phyloP scores from a whole-genome alignment of 2,113 vertebrate species.

The Nasalis larvatus region DNA sequence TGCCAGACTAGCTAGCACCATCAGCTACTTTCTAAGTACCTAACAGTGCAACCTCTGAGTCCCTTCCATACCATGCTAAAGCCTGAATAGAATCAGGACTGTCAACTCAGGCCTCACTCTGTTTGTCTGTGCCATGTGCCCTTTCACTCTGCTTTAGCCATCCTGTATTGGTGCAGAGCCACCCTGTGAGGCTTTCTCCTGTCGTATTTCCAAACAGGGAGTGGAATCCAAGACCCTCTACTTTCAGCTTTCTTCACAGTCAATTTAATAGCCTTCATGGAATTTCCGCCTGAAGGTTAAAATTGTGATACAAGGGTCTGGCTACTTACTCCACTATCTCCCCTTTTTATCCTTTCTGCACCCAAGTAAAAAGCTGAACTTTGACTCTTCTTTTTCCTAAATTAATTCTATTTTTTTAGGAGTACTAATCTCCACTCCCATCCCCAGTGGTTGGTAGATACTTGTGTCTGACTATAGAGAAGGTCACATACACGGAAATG shows the following conservation, averaged over 20 bases:
- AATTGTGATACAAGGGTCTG: neutral
- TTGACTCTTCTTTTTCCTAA: neutral
- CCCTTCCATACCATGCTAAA: neutral
- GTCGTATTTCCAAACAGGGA: neutral
- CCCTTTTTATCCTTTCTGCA: neutral
- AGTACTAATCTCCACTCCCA: neutral
- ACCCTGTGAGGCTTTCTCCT: neutral
- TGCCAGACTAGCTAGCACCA: neutral
- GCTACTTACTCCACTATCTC: neutral
- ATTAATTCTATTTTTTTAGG: neutral
- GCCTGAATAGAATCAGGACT: neutral
- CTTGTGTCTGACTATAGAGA: neutral
- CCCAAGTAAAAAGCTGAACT: neutral
- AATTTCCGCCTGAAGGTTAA: neutral
- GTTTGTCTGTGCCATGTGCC: too few species aligned
- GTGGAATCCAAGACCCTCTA: neutral
- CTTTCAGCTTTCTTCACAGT: neutral
- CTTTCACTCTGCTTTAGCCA: neutral
- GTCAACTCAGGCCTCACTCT: neutral
- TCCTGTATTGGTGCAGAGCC: neutral
- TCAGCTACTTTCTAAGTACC: neutral
- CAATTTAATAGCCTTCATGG: neutral
- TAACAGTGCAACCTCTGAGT: neutral
- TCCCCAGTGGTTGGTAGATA: neutral
- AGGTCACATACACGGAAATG: neutral